Evolutionary conservation across 2,113 vertebrate species (phyloP).

Genomic region (Puntigrus tetrazona): DNA sequence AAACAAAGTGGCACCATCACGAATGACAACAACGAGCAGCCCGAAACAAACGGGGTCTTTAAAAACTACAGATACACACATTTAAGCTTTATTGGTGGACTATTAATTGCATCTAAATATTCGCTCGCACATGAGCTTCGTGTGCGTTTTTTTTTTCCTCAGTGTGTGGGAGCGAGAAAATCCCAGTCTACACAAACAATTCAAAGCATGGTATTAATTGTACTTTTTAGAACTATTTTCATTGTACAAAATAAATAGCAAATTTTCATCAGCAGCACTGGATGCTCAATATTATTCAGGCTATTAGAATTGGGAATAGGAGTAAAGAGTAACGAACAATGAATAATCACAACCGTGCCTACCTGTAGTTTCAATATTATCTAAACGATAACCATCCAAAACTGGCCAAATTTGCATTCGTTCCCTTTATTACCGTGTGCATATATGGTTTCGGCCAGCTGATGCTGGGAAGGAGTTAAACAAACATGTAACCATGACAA

Average conservation of each 20-base stretch:
- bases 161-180: not conserved
- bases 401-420: not conserved
- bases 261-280: not conserved
- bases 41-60: not conserved
- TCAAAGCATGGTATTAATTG: no score
- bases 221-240: not conserved
- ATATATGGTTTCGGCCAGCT: not conserved
- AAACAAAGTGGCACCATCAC: not conserved
- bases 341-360: not conserved
- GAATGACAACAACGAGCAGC: not conserved
- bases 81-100: not conserved
- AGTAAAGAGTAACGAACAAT: no score
- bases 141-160: not conserved
- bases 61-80: not conserved
- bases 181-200: not conserved
- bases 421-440: not conserved
- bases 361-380: not conserved
- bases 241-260: not conserved
- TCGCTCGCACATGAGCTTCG: not conserved
- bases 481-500: slow-evolving; percentile 23
- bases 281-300: not conserved
- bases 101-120: not conserved
- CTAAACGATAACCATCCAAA: not conserved
- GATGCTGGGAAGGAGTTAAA: not conserved
- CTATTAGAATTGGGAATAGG: no score